Base-by-base conservation (phyloP, 1,140 invertebrate species). In the Drosophila grimshawi region DNA sequence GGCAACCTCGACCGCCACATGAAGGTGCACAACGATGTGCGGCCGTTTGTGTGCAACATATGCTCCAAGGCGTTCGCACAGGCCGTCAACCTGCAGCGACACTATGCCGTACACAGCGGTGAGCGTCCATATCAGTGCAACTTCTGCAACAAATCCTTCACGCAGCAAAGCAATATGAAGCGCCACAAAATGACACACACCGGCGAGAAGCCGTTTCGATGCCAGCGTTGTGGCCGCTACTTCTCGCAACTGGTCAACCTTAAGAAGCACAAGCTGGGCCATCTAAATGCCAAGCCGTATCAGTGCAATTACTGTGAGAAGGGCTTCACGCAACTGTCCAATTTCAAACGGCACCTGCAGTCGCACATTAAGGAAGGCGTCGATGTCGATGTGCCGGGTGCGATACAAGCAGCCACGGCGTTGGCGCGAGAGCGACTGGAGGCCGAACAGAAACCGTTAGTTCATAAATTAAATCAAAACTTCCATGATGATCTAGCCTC, bases 101-200 rank as follows among this genome's bases (percentile, higher is more conserved):
- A 92, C 61, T 92, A 81, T 56, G 88, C 89, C 11, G 92, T 92
- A 19, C 92, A 92, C 67, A 92, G 86, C 62, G 92, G 92, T 30
- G 91, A 92, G 63, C 78, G 91, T 59, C 92, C 91, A 61, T 92
- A 89, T 78, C 80, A 80, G 41, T 92, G 92, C 60, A 89, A 78
- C 45, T 91, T 92, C 56, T 92, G 92, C 81, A 81, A 89, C 49
- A 92, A 92, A 77, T 89, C 89, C 48, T 92, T 92, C 56, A 92
- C 92, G 43, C 92, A 92, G 76, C 91, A 92, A 59, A 91, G 91
- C 65, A 92, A 92, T 73, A 90, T 92, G 89, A 92, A 90, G 51
- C 91, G 91, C 48, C 92, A 92, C 78, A 88, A 92, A 76, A 88
- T 92, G 75, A 91, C 80, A 78, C 92, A 92, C 68, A 92, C 92